Percentiles rank a stretch among this genome's conserved stretches.
phyloP scores from a whole-genome alignment of 2,888 invertebrate genomes.

The Epistrophe eligans region DNA sequence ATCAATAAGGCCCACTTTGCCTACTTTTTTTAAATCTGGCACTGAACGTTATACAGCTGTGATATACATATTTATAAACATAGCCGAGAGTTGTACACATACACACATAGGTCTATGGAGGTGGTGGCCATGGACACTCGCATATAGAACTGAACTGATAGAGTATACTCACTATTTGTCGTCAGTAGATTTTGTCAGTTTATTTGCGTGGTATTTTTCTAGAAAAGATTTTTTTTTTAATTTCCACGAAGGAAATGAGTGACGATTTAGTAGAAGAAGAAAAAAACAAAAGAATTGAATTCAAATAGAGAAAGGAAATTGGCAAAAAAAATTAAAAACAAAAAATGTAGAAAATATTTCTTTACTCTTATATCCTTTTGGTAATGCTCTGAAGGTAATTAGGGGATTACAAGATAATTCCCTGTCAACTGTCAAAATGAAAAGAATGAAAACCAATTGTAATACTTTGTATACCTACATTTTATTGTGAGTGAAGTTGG shows the following conservation, averaged over 20 bases:
- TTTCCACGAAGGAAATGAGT: slow-evolving; percentile 63
- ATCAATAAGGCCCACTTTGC: background rate
- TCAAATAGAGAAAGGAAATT: slow-evolving; percentile 55
- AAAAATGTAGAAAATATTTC: slow-evolving; percentile 41
- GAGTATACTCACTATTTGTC: slow-evolving; percentile 64
- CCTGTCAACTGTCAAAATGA: slow-evolving; percentile 44
- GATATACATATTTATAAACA: too few species aligned
- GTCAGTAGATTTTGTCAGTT: slow-evolving; percentile 52
- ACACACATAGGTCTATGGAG: background rate
- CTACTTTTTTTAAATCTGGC: background rate
- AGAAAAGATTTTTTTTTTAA: slow-evolving; percentile 14
- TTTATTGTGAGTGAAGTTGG: background rate
- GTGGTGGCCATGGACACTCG: background rate
- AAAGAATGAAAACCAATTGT: slow-evolving; percentile 11
- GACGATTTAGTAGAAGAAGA: slow-evolving; percentile 46
- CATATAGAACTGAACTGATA: slow-evolving; percentile 9
- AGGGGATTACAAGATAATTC: slow-evolving; percentile 60
- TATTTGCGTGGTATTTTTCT: slow-evolving; percentile 44
- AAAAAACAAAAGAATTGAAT: slow-evolving; percentile 42
- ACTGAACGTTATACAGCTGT: background rate
- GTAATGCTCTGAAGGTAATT: slow-evolving; percentile 65
- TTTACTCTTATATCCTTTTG: slow-evolving; percentile 51
- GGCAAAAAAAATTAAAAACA: slow-evolving; percentile 28
- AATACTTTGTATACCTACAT: background rate
- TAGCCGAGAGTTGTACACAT: background rate